A percentile compares a stretch with the other conserved stretches of the same genome.
These are phyloP conservation scores for Eilema sororculum DNA, from an alignment of 2,888 invertebrate genomes.

Conservation along the genomic window DNA sequence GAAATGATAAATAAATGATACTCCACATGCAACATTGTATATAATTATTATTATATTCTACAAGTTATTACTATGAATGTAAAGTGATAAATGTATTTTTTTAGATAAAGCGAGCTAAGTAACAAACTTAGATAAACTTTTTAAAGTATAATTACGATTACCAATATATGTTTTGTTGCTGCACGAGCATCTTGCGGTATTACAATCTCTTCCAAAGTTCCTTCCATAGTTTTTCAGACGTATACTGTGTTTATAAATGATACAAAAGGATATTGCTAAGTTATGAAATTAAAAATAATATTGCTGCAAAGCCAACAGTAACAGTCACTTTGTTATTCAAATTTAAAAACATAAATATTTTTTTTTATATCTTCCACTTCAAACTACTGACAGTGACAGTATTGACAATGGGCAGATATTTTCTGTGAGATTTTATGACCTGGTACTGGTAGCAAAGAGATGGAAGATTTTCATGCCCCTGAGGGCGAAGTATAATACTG, in stretches of 20 bases:
- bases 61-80: too few species aligned
- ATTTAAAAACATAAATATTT: constrained; percentile 1
- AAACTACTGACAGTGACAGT: too few species aligned
- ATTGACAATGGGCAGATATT: too few species aligned
- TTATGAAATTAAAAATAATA: not conserved
- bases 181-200: constrained; percentile 56
- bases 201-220: constrained; percentile 35
- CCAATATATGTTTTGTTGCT: constrained; percentile 69
- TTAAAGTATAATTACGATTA: constrained; percentile 28
- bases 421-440: too few species aligned
- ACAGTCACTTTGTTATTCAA: not conserved
- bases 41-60: not conserved
- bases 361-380: too few species aligned
- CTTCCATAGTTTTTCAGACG: constrained; percentile 22
- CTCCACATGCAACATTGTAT: not conserved
- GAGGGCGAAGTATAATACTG: too few species aligned
- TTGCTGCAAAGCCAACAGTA: too few species aligned
- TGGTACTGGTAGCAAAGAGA: too few species aligned
- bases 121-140: not conserved
- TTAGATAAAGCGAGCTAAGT: too few species aligned
- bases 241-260: not conserved
- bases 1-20: constrained; percentile 25
- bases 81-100: not conserved
- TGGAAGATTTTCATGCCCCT: too few species aligned
- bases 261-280: not conserved